phyloP scores from a whole-genome alignment of 2,797 vertebrate species.

The Betta splendens region DNA sequence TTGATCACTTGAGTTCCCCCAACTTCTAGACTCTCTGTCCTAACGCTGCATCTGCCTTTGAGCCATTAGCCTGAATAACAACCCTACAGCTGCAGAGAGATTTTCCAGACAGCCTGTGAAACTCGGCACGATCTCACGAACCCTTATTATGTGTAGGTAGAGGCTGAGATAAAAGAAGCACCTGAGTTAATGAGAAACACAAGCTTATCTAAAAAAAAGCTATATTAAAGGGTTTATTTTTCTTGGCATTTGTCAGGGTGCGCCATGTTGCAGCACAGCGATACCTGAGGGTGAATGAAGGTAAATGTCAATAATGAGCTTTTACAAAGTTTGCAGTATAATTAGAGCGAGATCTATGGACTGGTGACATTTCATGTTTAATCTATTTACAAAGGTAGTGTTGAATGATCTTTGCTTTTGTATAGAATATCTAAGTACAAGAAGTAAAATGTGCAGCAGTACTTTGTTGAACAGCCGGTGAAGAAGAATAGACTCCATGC shows the following conservation, averaged over 20 bases:
- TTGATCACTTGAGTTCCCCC: constrained; percentile 7
- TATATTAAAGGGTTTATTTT: constrained; percentile 16
- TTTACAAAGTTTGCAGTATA: constrained; percentile 37
- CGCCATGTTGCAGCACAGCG: constrained; percentile 15
- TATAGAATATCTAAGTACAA: neutral
- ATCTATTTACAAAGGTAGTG: constrained; percentile 21
- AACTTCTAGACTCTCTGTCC: constrained; percentile 31
- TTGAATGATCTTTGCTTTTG: constrained; percentile 5
- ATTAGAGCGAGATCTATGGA: constrained; percentile 40
- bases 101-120: constrained; percentile 37
- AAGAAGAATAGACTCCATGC: constrained; percentile 14
- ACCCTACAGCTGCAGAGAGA: constrained; percentile 31
- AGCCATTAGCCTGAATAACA: constrained; percentile 51
- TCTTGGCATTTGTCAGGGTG: constrained; percentile 15
- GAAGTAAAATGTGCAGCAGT: neutral
- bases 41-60: constrained; percentile 32
- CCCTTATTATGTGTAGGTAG: constrained; percentile 50
- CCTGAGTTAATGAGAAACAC: constrained; percentile 43
- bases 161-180: constrained; percentile 39
- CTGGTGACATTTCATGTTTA: constrained; percentile 35
- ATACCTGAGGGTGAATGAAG: constrained; percentile 20
- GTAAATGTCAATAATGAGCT: constrained; percentile 48
- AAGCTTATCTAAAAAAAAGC: constrained; percentile 48
- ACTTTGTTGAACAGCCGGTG: constrained; percentile 2
- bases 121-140: constrained; percentile 13